Evolutionary conservation across 2,113 vertebrate genomes (phyloP).

Genomic region (Craseonycteris thonglongyai): DNA sequence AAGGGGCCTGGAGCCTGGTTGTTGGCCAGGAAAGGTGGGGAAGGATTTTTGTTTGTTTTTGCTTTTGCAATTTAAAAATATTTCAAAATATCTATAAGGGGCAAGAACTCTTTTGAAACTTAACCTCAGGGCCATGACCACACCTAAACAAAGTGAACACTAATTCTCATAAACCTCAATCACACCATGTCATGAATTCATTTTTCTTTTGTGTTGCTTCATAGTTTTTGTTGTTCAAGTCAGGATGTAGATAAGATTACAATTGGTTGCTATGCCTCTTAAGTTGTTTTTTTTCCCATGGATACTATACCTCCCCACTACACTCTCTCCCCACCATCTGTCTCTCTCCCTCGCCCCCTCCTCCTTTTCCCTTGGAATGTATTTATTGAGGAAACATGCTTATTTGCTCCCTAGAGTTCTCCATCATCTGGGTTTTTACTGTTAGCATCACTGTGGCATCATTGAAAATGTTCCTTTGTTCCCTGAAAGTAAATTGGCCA

Average conservation of each 20-base stretch:
- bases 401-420: neutral
- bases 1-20: neutral
- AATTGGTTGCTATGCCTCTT: neutral
- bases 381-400: neutral
- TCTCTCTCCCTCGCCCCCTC: accelerated
- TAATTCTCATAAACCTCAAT: neutral
- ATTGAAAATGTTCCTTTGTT: neutral
- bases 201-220: neutral
- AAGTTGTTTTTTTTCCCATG: neutral
- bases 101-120: neutral
- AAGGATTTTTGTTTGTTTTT: neutral
- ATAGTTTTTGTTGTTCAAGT: neutral
- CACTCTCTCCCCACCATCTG: neutral
- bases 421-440: neutral
- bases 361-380: neutral
- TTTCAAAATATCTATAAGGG: neutral
- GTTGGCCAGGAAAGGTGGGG: neutral
- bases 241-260: neutral
- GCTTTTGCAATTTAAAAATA: neutral
- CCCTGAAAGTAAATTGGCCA: neutral
- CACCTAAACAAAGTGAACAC: neutral
- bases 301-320: neutral
- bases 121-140: neutral
- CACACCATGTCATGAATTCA: neutral
- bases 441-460: neutral